Evolutionary conservation across 2,113 vertebrate species (phyloP).

Genomic region (Podarcis cretensis): DNA sequence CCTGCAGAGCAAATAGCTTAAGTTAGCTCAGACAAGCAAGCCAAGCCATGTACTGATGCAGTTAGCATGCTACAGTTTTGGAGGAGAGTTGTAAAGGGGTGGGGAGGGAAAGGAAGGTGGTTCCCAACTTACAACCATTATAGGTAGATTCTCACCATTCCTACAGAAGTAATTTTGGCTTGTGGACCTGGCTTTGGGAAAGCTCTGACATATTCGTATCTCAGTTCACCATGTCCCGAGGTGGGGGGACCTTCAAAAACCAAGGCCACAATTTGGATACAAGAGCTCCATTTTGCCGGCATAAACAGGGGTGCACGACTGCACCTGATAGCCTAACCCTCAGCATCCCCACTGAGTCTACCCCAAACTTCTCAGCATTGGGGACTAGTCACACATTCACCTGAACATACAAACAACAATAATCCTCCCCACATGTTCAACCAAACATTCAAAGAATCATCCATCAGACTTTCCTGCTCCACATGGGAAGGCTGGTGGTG

Average conservation of each 20-base stretch:
- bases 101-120: background rate
- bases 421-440: no score
- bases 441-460: background rate
- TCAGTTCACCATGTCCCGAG: background rate
- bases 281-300: background rate
- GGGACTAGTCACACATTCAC: no score
- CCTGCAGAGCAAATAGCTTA: background rate
- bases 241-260: background rate
- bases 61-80: background rate
- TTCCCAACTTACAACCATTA: background rate
- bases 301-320: background rate
- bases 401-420: no score
- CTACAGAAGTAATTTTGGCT: background rate
- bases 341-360: background rate
- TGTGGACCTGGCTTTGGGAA: background rate
- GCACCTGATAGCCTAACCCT: background rate
- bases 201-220: background rate
- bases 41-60: background rate
- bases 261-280: background rate
- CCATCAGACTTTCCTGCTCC: background rate
- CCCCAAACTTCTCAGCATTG: no score
- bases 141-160: background rate
- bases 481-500: background rate
- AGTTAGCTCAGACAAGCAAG: background rate
- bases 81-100: background rate